Percentiles rank a stretch among this genome's conserved stretches.
Conservation (phyloP, 2,888 invertebrate species). For the Apeira syringaria region DNA sequence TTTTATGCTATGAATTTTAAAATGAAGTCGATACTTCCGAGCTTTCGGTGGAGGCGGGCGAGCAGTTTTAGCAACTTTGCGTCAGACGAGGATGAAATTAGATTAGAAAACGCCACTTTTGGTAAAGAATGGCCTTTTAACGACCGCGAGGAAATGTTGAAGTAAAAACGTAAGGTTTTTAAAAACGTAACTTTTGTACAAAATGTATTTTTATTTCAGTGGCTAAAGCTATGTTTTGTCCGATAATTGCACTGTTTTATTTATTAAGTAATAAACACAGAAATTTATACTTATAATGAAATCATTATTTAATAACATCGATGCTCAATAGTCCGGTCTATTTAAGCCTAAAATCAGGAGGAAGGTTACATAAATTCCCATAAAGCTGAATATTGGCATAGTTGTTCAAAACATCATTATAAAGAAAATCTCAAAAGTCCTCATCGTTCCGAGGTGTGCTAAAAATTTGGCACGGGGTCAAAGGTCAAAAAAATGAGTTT, state of each 20-base stretch:
- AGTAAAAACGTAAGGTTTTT: slow-evolving; percentile 15
- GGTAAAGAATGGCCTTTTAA: slow-evolving; percentile 69
- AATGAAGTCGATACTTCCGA: slow-evolving; percentile 81
- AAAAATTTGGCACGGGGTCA: too few relatives aligned
- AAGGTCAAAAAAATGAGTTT: too few relatives aligned
- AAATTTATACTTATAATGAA: background rate
- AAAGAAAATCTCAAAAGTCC: too few relatives aligned
- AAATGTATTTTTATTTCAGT: background rate
- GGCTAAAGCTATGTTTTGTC: background rate
- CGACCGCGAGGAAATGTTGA: slow-evolving; percentile 26
- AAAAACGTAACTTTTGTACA: slow-evolving; percentile 29
- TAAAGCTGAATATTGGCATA: too few relatives aligned
- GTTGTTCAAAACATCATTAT: too few relatives aligned
- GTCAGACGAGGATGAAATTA: slow-evolving; percentile 72
- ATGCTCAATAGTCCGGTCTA: too few relatives aligned
- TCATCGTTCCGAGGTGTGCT: too few relatives aligned
- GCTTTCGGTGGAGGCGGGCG: slow-evolving; percentile 52
- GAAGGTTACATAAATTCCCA: too few relatives aligned
- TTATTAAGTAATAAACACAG: slow-evolving; percentile 1
- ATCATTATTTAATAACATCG: background rate
- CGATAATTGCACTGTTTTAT: slow-evolving; percentile 9
- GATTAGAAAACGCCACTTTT: slow-evolving; percentile 70
- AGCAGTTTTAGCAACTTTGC: slow-evolving; percentile 67
- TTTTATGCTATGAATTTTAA: slow-evolving; percentile 84
- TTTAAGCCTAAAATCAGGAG: too few relatives aligned